Conservation (phyloP, 2,888 invertebrate genomes). For the Onchidella celtica region DNA sequence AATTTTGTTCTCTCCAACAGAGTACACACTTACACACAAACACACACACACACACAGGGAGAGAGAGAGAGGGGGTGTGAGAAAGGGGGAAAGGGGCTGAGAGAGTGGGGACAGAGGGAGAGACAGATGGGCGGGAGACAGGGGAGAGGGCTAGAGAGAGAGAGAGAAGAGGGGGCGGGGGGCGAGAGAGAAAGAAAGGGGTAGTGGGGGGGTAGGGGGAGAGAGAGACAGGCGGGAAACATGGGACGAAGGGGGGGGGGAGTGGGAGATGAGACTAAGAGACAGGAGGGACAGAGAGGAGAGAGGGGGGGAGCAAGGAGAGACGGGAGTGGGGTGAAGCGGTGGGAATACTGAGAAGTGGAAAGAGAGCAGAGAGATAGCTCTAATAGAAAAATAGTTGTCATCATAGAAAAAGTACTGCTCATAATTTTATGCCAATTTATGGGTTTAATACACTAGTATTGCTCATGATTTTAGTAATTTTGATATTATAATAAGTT, state of each 20-base stretch:
- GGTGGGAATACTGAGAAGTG: background rate
- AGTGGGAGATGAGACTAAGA: background rate
- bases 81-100: background rate
- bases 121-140: no score
- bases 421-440: no score
- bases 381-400: no score
- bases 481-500: no score
- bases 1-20: no score
- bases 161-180: background rate
- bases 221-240: background rate
- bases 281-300: no score
- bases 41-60: background rate
- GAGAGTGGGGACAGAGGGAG: background rate
- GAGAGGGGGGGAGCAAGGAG: background rate
- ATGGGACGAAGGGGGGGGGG: background rate
- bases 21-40: conserved; percentile 2
- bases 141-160: background rate
- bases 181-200: background rate
- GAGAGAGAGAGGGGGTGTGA: background rate
- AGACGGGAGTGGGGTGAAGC: background rate
- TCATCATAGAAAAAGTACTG: no score
- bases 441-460: no score
- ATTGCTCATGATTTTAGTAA: no score
- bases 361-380: no score
- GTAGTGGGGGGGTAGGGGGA: background rate